Evolutionary conservation across 2,797 vertebrate genomes (phyloP).

Genomic region (Echeneis naucrates): DNA sequence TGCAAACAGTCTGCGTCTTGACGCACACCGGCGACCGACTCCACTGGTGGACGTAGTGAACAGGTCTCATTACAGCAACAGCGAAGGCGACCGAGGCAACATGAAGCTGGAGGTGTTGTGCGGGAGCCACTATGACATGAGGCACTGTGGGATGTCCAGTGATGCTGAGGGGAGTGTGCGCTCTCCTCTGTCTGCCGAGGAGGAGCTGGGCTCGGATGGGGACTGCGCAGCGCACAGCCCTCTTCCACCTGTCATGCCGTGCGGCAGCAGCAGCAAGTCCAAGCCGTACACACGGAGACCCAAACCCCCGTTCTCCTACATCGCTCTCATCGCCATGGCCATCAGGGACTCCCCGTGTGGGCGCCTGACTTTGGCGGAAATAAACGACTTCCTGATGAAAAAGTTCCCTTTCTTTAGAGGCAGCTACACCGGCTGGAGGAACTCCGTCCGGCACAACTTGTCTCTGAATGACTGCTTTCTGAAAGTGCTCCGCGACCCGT

Average conservation of each 20-base stretch:
- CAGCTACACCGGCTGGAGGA: constrained; percentile 97
- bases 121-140: constrained; percentile 81
- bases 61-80: not conserved
- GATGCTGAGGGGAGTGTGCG: constrained; percentile 83
- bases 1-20: constrained; percentile 42
- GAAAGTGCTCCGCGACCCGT: constrained; percentile 94
- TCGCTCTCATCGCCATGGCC: constrained; percentile 97
- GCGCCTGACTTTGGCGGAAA: constrained; percentile 94
- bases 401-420: constrained; percentile 97
- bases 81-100: not conserved
- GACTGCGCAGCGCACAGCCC: constrained; percentile 93
- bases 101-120: constrained; percentile 93
- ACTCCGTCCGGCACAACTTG: constrained; percentile 95
- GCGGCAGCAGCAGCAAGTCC: constrained; percentile 72
- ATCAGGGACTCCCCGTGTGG: constrained; percentile 92
- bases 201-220: constrained; percentile 94
- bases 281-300: constrained; percentile 95
- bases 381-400: constrained; percentile 97
- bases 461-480: constrained; percentile 95
- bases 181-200: constrained; percentile 85
- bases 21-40: constrained; percentile 22
- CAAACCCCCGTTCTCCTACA: constrained; percentile 97
- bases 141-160: constrained; percentile 78
- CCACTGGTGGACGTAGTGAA: constrained; percentile 7
- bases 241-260: constrained; percentile 66